Percentiles rank a stretch among this genome's conserved stretches.
Conservation (phyloP, 2,888 invertebrate genomes). For the Dromius quadrimaculatus region DNA sequence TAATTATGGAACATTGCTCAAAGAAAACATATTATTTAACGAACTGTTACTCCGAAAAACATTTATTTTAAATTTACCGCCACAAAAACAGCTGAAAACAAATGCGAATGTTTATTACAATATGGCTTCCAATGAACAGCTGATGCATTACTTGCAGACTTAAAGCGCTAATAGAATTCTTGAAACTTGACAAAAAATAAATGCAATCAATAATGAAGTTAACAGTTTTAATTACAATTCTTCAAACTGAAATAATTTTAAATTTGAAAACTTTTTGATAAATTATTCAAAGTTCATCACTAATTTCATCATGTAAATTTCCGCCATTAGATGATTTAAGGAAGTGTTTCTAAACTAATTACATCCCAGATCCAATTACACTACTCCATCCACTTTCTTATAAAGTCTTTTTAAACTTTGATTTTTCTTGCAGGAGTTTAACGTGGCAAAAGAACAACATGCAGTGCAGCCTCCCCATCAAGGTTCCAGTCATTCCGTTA, state of each 20-base stretch:
- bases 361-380: not conserved
- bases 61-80: too few species aligned
- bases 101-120: too few species aligned
- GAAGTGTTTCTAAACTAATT: not conserved
- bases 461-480: slow-evolving; percentile 72
- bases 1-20: too few species aligned
- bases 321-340: not conserved
- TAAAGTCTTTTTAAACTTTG: not conserved
- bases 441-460: slow-evolving; percentile 74
- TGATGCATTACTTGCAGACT: too few species aligned
- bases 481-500: slow-evolving; percentile 64
- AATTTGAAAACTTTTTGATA: slow-evolving; percentile 27
- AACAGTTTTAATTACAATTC: too few species aligned
- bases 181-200: too few species aligned
- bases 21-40: too few species aligned
- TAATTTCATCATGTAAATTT: not conserved
- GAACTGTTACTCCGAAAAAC: too few species aligned
- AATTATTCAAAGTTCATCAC: slow-evolving; percentile 14
- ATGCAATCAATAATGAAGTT: too few species aligned
- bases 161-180: too few species aligned
- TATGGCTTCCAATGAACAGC: too few species aligned
- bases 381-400: not conserved
- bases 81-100: too few species aligned
- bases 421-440: slow-evolving; percentile 71
- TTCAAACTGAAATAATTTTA: not conserved